These are phyloP conservation scores for Laspeyria flexula DNA, from an alignment of 2,888 invertebrate species.

Conservation along the genomic window DNA sequence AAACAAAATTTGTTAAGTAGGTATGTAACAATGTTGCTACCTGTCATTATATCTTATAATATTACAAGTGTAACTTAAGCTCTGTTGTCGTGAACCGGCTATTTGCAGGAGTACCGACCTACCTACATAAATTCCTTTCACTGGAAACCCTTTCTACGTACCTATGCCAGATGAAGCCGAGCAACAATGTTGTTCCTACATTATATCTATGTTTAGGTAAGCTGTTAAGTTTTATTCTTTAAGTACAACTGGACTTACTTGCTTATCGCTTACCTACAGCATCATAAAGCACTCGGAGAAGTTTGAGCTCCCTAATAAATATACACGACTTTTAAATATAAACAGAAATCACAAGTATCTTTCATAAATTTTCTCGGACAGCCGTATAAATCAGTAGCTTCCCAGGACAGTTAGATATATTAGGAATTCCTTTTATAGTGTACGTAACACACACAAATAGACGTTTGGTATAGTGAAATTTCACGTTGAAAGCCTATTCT, in stretches of 20 bases:
- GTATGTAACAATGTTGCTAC: conserved; percentile 12
- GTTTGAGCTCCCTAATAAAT: conserved; percentile 5
- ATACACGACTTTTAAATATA: conserved; percentile 20
- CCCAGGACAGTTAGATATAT: conserved; percentile 6
- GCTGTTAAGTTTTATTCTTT: conserved; percentile 40
- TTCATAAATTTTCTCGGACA: conserved; percentile 15
- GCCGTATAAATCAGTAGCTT: conserved; percentile 2
- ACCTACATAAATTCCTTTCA: conserved; percentile 57
- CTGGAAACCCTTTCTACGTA: conserved; percentile 43
- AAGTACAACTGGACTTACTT: conserved; percentile 26
- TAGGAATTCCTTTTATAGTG: conserved; percentile 25
- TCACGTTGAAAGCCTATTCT: conserved; percentile 27
- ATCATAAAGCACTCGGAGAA: conserved; percentile 21
- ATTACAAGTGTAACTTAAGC: conserved; percentile 38
- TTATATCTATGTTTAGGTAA: conserved; percentile 41
- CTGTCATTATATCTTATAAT: conserved; percentile 17
- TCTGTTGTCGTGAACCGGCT: conserved; percentile 22
- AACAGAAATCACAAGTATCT: conserved; percentile 10
- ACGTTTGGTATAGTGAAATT: conserved; percentile 19
- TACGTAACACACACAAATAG: conserved; percentile 9
- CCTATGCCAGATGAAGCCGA: conserved; percentile 35
- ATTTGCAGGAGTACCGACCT: conserved; percentile 39
- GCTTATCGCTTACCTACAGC: conserved; percentile 27
- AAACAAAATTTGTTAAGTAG: conserved; percentile 16
- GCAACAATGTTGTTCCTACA: conserved; percentile 44